Percentiles rank a stretch among this genome's conserved stretches.
Evolutionary conservation across 2,113 vertebrate genomes (phyloP).

Genomic region (Odocoileus hemionus): DNA sequence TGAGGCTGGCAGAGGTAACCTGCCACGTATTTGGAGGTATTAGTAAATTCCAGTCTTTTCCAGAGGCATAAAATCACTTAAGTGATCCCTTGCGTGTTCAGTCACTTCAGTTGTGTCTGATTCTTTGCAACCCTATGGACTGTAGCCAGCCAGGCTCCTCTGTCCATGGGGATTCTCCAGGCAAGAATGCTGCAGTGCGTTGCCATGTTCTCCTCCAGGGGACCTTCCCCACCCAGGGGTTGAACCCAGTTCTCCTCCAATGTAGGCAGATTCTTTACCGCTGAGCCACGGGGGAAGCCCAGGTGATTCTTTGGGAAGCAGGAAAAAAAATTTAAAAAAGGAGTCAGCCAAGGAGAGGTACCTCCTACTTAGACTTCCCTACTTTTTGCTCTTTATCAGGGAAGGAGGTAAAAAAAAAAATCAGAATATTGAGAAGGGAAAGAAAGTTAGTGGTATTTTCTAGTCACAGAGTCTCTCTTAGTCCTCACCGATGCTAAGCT

Average conservation of each 20-base stretch:
- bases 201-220: neutral
- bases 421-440: neutral
- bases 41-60: slow-evolving; percentile 55
- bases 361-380: neutral
- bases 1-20: slow-evolving; percentile 48
- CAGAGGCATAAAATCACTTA: slow-evolving; percentile 30
- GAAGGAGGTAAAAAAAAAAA: neutral
- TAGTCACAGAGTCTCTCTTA: neutral
- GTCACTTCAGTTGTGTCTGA: neutral
- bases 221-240: neutral
- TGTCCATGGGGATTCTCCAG: neutral
- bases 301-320: neutral
- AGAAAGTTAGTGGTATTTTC: neutral
- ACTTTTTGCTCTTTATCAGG: neutral
- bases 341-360: slow-evolving; percentile 8
- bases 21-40: slow-evolving; percentile 46
- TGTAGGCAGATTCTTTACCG: fast-evolving
- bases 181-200: neutral
- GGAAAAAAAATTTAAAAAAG: neutral
- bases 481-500: neutral
- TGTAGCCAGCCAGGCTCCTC: neutral
- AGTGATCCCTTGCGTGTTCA: neutral
- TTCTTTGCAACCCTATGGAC: neutral
- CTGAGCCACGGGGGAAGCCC: neutral
- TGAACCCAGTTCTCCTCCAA: neutral